These are phyloP conservation scores for Syritta pipiens DNA, from an alignment of 2,888 invertebrate genomes.

Conservation along the genomic window DNA sequence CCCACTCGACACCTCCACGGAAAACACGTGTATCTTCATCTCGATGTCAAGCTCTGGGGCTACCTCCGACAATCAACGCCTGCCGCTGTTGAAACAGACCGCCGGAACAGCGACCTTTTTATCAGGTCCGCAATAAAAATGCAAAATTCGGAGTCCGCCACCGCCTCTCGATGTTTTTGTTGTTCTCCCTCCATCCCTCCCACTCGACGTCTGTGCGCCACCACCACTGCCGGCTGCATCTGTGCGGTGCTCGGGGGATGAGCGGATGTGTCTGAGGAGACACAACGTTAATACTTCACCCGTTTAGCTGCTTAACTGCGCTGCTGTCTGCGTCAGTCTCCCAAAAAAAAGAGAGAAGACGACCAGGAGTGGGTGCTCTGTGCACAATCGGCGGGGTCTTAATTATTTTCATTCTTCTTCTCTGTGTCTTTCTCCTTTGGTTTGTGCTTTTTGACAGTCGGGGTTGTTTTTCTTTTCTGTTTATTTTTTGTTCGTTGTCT, in stretches of 20 bases:
- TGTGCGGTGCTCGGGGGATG: slow-evolving; percentile 32
- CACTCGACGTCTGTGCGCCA: not conserved
- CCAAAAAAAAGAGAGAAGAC: slow-evolving; percentile 42
- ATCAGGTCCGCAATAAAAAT: slow-evolving; percentile 48
- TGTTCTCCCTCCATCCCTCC: not conserved
- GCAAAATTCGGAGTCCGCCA: slow-evolving; percentile 42
- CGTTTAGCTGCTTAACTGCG: slow-evolving; percentile 62
- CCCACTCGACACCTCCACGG: too few relatives aligned
- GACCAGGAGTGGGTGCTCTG: too few relatives aligned
- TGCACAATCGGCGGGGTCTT: slow-evolving; percentile 46
- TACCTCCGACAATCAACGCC: too few relatives aligned
- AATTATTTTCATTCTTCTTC: slow-evolving; percentile 63
- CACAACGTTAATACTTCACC: slow-evolving; percentile 59
- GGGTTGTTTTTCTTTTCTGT: slow-evolving; percentile 6
- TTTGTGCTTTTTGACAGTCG: slow-evolving; percentile 48
- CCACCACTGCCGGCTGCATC: not conserved
- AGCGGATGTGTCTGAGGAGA: slow-evolving; percentile 58
- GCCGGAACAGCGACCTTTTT: slow-evolving; percentile 55
- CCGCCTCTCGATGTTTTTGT: not conserved
- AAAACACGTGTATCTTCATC: too few relatives aligned
- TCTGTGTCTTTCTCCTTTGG: slow-evolving; percentile 17
- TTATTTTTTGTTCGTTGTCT: slow-evolving; percentile 45
- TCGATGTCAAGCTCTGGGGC: too few relatives aligned
- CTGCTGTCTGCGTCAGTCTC: slow-evolving; percentile 35
- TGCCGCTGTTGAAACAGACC: slow-evolving; percentile 17